Conservation (phyloP, 1,140 invertebrate species). For the Bursaphelenchus mucronatus region DNA sequence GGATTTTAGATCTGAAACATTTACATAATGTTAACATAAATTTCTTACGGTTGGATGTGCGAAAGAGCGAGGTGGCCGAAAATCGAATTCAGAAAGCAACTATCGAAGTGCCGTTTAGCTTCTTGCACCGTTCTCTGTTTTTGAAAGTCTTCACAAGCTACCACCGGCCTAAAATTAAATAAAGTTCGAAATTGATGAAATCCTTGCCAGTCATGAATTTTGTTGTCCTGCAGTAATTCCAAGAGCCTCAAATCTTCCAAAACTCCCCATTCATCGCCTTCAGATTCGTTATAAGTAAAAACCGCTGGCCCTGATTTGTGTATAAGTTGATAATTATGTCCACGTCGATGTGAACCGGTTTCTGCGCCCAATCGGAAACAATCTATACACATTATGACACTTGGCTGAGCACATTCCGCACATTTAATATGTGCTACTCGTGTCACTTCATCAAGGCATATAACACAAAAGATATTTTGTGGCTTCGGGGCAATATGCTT, state of each 20-base stretch:
- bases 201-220: constrained; percentile 17
- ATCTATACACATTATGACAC: constrained; percentile 8
- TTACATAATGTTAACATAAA: not conserved
- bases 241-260: constrained; percentile 11
- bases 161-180: constrained; percentile 6
- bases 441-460: constrained; percentile 10
- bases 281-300: not conserved
- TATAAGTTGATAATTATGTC: constrained; percentile 14
- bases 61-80: constrained; percentile 5
- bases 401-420: constrained; percentile 13
- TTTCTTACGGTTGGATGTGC: not conserved
- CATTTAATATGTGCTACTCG: constrained; percentile 15
- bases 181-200: not conserved
- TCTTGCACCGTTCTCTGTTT: constrained; percentile 6
- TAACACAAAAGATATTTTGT: constrained; percentile 3
- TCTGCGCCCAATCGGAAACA: constrained; percentile 15
- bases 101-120: constrained; percentile 6
- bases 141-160: constrained; percentile 7
- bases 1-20: constrained; percentile 11
- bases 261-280: constrained; percentile 20
- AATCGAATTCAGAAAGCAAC: constrained; percentile 6
- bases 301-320: constrained; percentile 9
- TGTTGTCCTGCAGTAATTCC: not conserved
- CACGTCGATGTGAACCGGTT: constrained; percentile 4
- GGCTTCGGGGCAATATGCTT: constrained; percentile 4